phyloP scores from a whole-genome alignment of 2,113 vertebrate species.

The Pseudonaja textilis region DNA sequence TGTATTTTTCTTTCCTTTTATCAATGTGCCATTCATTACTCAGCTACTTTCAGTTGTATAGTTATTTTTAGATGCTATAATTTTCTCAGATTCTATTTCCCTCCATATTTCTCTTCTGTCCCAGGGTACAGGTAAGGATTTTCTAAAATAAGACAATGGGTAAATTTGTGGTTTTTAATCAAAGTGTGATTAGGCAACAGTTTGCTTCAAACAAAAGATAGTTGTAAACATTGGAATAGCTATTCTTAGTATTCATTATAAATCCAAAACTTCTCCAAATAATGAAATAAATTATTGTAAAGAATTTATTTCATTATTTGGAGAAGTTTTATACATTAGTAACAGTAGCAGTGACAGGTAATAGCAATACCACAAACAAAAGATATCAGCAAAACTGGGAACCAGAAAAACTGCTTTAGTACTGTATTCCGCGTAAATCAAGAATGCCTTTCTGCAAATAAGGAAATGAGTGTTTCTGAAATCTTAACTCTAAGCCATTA shows the following conservation, averaged over 20 bases:
- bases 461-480: neutral
- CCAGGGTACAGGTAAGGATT: neutral
- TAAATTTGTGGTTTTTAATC: neutral
- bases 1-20: neutral
- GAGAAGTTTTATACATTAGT: neutral
- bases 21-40: neutral
- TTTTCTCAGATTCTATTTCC: neutral
- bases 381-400: neutral
- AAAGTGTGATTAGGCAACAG: neutral
- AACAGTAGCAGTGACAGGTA: neutral
- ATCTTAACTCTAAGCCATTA: neutral
- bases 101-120: neutral
- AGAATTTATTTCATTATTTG: neutral
- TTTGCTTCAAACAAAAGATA: neutral
- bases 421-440: neutral
- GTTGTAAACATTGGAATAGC: neutral
- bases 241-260: neutral
- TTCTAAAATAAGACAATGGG: neutral
- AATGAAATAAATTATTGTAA: neutral
- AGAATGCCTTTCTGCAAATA: neutral
- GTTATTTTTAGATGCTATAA: neutral
- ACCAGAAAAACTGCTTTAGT: neutral
- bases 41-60: neutral
- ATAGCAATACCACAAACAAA: neutral
- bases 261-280: neutral